These are phyloP conservation scores for Conistra vaccinii DNA, from an alignment of 2,888 invertebrate genomes.

Conservation along the genomic window DNA sequence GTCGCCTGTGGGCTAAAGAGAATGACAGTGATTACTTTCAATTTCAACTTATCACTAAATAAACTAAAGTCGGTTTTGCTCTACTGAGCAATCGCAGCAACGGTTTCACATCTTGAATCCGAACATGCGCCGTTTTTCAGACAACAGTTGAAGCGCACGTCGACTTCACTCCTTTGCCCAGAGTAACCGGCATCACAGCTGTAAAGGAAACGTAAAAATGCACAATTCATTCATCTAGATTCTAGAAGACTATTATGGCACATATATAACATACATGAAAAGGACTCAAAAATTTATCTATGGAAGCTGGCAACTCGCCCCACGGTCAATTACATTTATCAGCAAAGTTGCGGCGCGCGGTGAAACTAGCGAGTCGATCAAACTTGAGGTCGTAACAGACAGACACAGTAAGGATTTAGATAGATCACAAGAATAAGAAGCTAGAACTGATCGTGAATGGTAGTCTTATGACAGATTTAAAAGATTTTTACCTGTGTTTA, in stretches of 20 bases:
- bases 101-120: background rate
- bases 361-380: background rate
- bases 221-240: background rate
- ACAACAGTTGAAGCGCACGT: background rate
- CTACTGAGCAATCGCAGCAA: background rate
- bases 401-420: background rate
- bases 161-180: slow-evolving; percentile 86
- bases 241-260: background rate
- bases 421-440: background rate
- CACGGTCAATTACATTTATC: background rate
- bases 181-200: slow-evolving; percentile 84
- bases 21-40: no score
- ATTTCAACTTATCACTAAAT: background rate
- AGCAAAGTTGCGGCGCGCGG: background rate
- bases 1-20: no score
- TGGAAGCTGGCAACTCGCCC: background rate
- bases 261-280: background rate
- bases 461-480: background rate
- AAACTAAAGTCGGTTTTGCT: background rate
- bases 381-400: background rate
- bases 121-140: background rate
- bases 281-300: background rate
- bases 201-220: slow-evolving; percentile 18
- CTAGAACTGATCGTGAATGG: background rate
- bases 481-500: slow-evolving; percentile 1